These are phyloP conservation scores for Esox lucius DNA, from an alignment of 2,797 vertebrate genomes.

Conservation along the genomic window DNA sequence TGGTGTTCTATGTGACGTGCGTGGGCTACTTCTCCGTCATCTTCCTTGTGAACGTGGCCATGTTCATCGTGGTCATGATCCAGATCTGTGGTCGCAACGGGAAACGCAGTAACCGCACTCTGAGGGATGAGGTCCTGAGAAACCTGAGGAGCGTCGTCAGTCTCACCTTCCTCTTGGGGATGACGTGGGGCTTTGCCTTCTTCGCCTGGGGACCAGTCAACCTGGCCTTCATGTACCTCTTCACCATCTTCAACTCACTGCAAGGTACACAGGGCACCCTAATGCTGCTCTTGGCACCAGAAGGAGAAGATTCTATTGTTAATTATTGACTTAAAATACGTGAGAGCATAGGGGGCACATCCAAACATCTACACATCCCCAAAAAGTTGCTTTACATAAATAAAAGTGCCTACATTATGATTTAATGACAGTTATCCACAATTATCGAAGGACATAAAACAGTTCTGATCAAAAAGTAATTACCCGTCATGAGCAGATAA, in stretches of 20 bases:
- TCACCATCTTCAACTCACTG: constrained; percentile 95
- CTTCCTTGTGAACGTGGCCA: constrained; percentile 93
- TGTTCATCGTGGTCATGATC: constrained; percentile 97
- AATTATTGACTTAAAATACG: background rate
- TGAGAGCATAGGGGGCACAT: background rate
- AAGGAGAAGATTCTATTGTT: background rate
- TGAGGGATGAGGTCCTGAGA: constrained; percentile 88
- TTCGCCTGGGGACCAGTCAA: constrained; percentile 90
- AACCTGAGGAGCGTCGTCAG: constrained; percentile 93
- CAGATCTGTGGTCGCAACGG: constrained; percentile 97
- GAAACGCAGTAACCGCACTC: constrained; percentile 88
- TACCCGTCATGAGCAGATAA: too few relatives aligned
- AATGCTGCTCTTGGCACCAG: background rate
- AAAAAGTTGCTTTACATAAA: too few relatives aligned
- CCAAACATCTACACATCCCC: too few relatives aligned
- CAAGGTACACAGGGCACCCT: constrained; percentile 79
- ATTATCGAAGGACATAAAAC: too few relatives aligned
- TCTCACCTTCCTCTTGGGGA: constrained; percentile 93
- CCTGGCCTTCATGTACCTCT: constrained; percentile 89
- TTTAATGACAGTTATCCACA: too few relatives aligned
- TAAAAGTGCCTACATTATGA: too few relatives aligned
- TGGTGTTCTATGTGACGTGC: constrained; percentile 88
- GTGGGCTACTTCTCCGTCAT: constrained; percentile 90
- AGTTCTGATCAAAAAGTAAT: too few relatives aligned
- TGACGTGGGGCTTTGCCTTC: constrained; percentile 98